Conservation (phyloP, 2,113 vertebrate genomes). For the Columbina picui region DNA sequence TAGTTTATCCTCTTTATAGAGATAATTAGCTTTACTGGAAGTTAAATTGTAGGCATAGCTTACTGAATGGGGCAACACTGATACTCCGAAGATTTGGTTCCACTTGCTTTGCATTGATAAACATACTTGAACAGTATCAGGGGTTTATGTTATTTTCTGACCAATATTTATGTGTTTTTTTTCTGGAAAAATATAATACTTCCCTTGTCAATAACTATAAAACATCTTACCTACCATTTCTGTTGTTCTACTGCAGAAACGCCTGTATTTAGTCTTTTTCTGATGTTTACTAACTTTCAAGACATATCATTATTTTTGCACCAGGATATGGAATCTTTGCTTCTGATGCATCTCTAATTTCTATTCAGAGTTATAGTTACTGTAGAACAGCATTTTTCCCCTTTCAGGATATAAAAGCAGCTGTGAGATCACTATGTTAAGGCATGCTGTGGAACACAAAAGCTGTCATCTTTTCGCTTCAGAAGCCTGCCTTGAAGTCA, state of each 20-base stretch:
- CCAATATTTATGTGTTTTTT: not conserved
- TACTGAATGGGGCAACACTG: not conserved
- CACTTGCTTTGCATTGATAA: not conserved
- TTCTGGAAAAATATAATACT: fast-evolving
- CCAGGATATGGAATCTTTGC: not conserved
- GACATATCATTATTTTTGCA: not conserved
- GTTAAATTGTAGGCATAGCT: not conserved
- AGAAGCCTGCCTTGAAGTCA: not conserved
- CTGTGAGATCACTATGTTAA: not conserved
- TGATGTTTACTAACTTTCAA: not conserved
- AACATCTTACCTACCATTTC: not conserved
- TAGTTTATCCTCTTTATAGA: not conserved
- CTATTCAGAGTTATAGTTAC: not conserved
- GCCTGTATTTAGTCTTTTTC: not conserved
- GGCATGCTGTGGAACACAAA: not conserved
- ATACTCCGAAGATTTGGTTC: not conserved
- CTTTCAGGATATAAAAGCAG: not conserved
- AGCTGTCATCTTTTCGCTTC: not conserved
- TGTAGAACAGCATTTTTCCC: not conserved
- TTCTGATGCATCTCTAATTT: not conserved
- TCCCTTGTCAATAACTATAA: not conserved
- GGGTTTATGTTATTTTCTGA: not conserved
- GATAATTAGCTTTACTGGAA: not conserved
- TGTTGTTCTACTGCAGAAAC: not conserved
- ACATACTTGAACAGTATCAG: not conserved